Evolutionary conservation across 2,888 invertebrate genomes (phyloP).

Genomic region (Melanchra persicariae): DNA sequence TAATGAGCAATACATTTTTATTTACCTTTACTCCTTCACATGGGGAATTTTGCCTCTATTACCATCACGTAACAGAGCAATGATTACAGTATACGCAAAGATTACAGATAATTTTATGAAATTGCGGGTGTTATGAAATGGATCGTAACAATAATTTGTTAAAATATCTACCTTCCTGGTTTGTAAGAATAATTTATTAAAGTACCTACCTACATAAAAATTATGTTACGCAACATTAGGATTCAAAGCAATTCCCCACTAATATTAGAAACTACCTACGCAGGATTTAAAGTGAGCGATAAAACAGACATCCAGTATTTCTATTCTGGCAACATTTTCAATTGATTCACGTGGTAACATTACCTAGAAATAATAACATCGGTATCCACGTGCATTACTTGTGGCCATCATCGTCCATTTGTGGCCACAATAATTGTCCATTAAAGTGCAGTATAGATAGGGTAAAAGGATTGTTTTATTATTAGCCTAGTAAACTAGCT

Average conservation of each 20-base stretch:
- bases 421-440: slow-evolving; percentile 21
- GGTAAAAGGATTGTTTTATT: slow-evolving; percentile 51
- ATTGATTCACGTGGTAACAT: slow-evolving; percentile 35
- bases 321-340: slow-evolving; percentile 55
- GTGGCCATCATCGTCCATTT: slow-evolving; percentile 17
- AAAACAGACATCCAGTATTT: slow-evolving; percentile 37
- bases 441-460: slow-evolving; percentile 49
- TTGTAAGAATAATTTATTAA: background rate
- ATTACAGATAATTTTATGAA: slow-evolving; percentile 28
- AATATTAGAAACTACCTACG: slow-evolving; percentile 30
- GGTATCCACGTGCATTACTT: slow-evolving; percentile 21
- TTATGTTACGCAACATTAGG: background rate
- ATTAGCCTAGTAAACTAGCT: slow-evolving; percentile 29
- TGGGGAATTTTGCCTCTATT: slow-evolving; percentile 20
- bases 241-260: slow-evolving; percentile 4
- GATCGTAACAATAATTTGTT: background rate
- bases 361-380: slow-evolving; percentile 39
- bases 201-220: no score
- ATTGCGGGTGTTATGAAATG: slow-evolving; percentile 16
- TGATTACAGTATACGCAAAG: slow-evolving; percentile 27
- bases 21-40: slow-evolving; percentile 32
- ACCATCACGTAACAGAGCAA: slow-evolving; percentile 28
- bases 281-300: slow-evolving; percentile 30
- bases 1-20: slow-evolving; percentile 28
- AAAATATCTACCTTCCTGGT: no score